Conservation (phyloP, 2,888 invertebrate species). For the Nephrotoma flavescens region DNA sequence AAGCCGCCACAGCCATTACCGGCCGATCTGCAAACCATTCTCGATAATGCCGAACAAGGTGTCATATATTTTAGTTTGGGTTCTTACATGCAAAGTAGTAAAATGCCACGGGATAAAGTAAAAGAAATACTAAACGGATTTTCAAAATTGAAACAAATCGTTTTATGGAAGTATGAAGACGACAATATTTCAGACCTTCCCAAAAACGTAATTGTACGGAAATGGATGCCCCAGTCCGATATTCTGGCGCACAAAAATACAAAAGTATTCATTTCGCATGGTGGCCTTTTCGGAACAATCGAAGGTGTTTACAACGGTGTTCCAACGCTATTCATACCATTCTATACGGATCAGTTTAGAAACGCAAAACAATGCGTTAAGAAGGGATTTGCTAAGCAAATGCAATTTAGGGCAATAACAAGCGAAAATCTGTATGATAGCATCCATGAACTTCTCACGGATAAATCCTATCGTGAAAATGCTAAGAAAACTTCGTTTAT, state of each 20-base stretch:
- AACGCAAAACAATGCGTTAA: slow-evolving; percentile 28
- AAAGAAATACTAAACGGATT: slow-evolving; percentile 26
- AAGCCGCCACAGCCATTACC: slow-evolving; percentile 24
- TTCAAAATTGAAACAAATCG: slow-evolving; percentile 30
- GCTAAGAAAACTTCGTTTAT: slow-evolving; percentile 33
- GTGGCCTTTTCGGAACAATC: slow-evolving; percentile 32
- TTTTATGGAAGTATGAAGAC: slow-evolving; percentile 39
- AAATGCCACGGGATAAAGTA: slow-evolving; percentile 30
- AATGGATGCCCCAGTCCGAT: slow-evolving; percentile 40
- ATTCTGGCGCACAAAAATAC: slow-evolving; percentile 33
- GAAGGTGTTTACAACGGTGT: slow-evolving; percentile 32
- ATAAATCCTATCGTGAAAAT: slow-evolving; percentile 28
- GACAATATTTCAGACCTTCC: slow-evolving; percentile 27
- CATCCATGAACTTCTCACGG: slow-evolving; percentile 24
- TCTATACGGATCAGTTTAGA: slow-evolving; percentile 32
- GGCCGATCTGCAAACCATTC: slow-evolving; percentile 22
- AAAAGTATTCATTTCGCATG: slow-evolving; percentile 33
- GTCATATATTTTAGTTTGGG: slow-evolving; percentile 36
- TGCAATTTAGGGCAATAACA: slow-evolving; percentile 26
- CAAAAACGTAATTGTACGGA: slow-evolving; percentile 31
- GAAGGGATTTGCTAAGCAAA: slow-evolving; percentile 27
- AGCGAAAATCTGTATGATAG: slow-evolving; percentile 24
- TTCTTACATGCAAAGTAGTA: slow-evolving; percentile 30
- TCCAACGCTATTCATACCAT: slow-evolving; percentile 32
- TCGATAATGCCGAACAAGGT: slow-evolving; percentile 31